These are phyloP conservation scores for Ostrea edulis DNA, from an alignment of 1,140 invertebrate genomes.

Conservation along the genomic window DNA sequence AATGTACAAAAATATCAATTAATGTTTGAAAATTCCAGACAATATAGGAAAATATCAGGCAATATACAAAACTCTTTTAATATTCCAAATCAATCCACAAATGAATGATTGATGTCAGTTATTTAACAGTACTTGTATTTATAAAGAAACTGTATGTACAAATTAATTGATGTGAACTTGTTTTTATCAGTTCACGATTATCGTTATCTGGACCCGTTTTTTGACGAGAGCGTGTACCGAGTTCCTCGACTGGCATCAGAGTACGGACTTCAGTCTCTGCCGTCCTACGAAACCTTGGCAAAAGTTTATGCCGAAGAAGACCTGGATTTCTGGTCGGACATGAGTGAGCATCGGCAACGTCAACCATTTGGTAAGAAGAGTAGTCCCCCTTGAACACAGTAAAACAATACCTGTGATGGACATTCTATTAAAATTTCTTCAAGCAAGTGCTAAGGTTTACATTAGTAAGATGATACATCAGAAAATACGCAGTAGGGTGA, in stretches of 20 bases:
- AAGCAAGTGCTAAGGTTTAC: too few species aligned
- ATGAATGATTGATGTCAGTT: background rate
- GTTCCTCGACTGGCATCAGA: slow-evolving; percentile 94
- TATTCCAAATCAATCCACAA: too few species aligned
- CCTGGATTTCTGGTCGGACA: slow-evolving; percentile 61
- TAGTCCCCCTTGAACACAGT: slow-evolving; percentile 86
- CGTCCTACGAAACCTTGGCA: slow-evolving; percentile 66
- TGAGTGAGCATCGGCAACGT: slow-evolving; percentile 69
- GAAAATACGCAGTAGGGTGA: too few species aligned
- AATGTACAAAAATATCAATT: too few species aligned
- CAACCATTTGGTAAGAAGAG: slow-evolving; percentile 62
- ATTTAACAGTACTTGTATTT: background rate
- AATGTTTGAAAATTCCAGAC: too few species aligned
- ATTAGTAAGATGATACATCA: too few species aligned
- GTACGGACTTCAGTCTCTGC: slow-evolving; percentile 93
- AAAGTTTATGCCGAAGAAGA: slow-evolving; percentile 60
- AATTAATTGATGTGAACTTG: background rate
- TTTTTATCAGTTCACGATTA: slow-evolving; percentile 90
- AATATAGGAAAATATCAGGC: too few species aligned
- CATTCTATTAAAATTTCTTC: background rate
- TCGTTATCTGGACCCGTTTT: slow-evolving; percentile 90
- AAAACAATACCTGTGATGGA: slow-evolving; percentile 92
- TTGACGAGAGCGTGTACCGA: slow-evolving; percentile 89
- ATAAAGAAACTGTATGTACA: background rate
- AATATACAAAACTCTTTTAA: too few species aligned